Conservation (phyloP, 2,797 vertebrate genomes). For the Natrix natrix region DNA sequence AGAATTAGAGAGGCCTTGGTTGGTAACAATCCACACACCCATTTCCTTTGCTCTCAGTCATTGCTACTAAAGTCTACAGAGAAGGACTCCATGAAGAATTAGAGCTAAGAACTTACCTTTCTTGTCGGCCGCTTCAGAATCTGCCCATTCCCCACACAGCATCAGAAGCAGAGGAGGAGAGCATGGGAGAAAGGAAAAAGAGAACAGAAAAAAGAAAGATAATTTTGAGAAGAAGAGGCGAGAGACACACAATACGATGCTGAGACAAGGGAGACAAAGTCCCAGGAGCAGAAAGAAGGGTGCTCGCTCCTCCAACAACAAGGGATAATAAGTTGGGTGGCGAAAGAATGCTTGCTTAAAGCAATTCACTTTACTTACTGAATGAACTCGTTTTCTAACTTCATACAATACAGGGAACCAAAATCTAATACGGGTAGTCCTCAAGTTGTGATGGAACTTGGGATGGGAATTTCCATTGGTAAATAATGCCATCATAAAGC, state of each 20-base stretch:
- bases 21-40: background rate
- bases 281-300: background rate
- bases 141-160: conserved; percentile 52
- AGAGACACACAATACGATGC: background rate
- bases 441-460: background rate
- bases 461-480: background rate
- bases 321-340: background rate
- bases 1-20: background rate
- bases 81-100: background rate
- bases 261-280: background rate
- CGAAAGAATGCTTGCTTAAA: background rate
- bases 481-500: background rate
- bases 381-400: background rate
- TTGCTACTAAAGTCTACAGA: background rate
- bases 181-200: background rate
- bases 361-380: background rate
- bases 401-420: background rate
- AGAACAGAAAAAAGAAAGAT: conserved; percentile 25
- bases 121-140: conserved; percentile 74
- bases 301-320: background rate
- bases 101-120: conserved; percentile 72
- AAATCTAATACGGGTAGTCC: background rate
- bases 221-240: conserved; percentile 1
- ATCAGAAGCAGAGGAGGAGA: conserved; percentile 8
- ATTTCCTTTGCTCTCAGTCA: background rate